Percentiles rank a stretch among this genome's conserved stretches.
These are phyloP conservation scores for Zygogramma bicolorata DNA, from an alignment of 2,888 invertebrate species.

Conservation along the genomic window DNA sequence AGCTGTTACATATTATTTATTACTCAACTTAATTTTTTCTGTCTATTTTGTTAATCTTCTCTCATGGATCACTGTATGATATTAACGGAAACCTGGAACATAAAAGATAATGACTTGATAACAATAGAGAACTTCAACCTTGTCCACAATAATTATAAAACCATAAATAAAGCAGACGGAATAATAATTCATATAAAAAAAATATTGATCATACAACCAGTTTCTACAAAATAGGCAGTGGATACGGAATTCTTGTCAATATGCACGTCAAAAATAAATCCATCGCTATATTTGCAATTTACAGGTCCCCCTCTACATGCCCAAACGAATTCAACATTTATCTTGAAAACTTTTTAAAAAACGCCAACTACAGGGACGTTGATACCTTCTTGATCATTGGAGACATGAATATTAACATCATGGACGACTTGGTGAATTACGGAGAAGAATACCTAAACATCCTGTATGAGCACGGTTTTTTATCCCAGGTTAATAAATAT, in stretches of 20 bases:
- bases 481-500: neutral
- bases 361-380: neutral
- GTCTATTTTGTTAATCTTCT: neutral
- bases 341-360: neutral
- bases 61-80: neutral
- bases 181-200: neutral
- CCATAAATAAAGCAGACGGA: neutral
- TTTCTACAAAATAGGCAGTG: neutral
- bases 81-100: neutral
- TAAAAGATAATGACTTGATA: neutral
- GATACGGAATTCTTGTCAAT: neutral
- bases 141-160: neutral
- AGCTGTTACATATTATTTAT: neutral
- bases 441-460: neutral
- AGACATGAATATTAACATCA: neutral
- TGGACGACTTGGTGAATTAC: neutral
- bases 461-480: neutral
- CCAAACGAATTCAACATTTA: neutral
- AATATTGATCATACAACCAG: neutral
- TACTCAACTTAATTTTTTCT: neutral
- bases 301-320: neutral
- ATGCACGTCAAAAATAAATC: neutral
- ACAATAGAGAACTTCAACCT: neutral
- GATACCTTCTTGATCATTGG: neutral
- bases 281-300: neutral